A percentile compares a stretch with the other conserved stretches of the same genome.
phyloP scores from a whole-genome alignment of 2,888 invertebrate genomes.

The Tethea ocularis region DNA sequence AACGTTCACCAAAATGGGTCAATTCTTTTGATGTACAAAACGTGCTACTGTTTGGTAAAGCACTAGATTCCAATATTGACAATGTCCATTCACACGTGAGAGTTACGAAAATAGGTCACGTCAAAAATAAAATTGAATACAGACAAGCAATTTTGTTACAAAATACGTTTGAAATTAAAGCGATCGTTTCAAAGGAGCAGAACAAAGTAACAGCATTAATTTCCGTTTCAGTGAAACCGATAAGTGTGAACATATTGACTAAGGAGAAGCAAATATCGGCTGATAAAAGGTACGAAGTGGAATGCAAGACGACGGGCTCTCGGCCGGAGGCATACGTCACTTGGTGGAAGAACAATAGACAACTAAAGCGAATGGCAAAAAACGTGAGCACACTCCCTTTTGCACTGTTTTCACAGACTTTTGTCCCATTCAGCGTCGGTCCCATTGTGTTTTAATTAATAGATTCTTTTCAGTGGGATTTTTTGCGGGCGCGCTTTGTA shows the following conservation, averaged over 20 bases:
- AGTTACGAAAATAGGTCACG: not conserved
- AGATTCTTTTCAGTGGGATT: conserved; percentile 56
- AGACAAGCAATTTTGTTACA: conserved; percentile 16
- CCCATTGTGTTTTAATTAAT: conserved; percentile 68
- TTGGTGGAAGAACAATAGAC: conserved; percentile 95
- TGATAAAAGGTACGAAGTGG: conserved; percentile 93
- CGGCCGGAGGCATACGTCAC: conserved; percentile 93
- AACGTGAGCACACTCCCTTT: conserved; percentile 58
- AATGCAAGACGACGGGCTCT: conserved; percentile 94
- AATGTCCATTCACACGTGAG: not conserved
- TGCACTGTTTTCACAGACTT: conserved; percentile 39
- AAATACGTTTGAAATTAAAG: not conserved
- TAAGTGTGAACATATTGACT: conserved; percentile 91
- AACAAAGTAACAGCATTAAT: conserved; percentile 31
- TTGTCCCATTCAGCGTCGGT: conserved; percentile 44
- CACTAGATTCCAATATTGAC: not conserved
- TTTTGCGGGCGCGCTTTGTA: conserved; percentile 37
- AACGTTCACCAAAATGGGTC: not conserved
- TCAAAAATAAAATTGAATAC: not conserved
- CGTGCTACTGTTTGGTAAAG: not conserved
- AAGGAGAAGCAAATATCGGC: conserved; percentile 93
- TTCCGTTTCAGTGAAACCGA: conserved; percentile 90
- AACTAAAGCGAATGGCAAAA: conserved; percentile 90
- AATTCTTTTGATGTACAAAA: not conserved
- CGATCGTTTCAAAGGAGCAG: not conserved